Conservation (phyloP, 2,888 invertebrate species). For the Sepiola atlantica region DNA sequence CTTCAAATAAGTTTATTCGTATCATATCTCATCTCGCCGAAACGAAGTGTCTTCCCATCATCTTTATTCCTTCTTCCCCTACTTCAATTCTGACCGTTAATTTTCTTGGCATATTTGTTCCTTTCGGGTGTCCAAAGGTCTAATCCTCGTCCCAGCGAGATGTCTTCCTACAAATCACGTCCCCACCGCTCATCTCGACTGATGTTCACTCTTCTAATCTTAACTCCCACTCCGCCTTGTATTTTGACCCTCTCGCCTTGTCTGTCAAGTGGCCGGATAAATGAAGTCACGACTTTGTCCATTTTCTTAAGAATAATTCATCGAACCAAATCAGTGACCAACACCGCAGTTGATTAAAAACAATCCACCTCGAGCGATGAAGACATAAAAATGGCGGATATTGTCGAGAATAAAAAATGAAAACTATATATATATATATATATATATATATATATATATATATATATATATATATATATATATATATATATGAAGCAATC, state of each 20-base stretch:
- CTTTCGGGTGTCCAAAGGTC: not conserved
- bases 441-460: not conserved
- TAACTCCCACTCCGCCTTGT: not conserved
- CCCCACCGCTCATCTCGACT: not conserved
- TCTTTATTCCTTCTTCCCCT: not conserved
- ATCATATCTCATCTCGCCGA: not conserved
- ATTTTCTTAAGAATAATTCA: not conserved
- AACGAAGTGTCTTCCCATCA: not conserved
- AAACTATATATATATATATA: not conserved
- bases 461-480: not conserved
- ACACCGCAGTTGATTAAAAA: not conserved
- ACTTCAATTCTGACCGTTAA: not conserved
- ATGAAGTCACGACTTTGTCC: not conserved
- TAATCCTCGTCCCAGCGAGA: not conserved
- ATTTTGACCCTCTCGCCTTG: not conserved
- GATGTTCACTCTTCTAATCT: not conserved
- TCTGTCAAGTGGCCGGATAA: slow-evolving; percentile 1
- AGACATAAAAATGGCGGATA: not conserved
- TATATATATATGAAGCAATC: not conserved
- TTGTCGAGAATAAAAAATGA: not conserved
- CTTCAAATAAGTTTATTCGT: not conserved
- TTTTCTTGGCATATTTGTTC: not conserved
- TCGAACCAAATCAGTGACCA: not conserved
- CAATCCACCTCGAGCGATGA: not conserved
- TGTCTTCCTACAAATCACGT: not conserved